A percentile compares a stretch with the other conserved stretches of the same genome.
phyloP scores from a whole-genome alignment of 2,113 vertebrate genomes.

The Rhipidura dahli region DNA sequence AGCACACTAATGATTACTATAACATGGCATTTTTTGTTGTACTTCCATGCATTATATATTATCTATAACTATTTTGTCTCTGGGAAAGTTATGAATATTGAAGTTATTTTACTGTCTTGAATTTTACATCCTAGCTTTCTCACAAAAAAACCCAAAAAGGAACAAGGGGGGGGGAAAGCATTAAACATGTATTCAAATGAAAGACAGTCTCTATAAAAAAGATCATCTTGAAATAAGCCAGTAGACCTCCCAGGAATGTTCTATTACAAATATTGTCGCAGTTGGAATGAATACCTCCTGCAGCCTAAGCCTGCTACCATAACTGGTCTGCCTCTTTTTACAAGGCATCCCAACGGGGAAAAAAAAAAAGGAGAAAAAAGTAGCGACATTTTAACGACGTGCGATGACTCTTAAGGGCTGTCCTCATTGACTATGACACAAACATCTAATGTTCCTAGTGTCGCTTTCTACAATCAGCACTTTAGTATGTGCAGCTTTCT shows the following conservation, averaged over 20 bases:
- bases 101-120: not conserved
- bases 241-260: constrained; percentile 16
- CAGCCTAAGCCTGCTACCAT: not conserved
- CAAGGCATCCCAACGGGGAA: not conserved
- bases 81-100: not conserved
- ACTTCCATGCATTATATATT: not conserved
- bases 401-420: not conserved
- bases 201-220: not conserved
- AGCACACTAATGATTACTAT: not conserved
- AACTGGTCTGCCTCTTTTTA: constrained; percentile 18
- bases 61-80: not conserved
- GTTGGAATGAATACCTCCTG: constrained; percentile 1
- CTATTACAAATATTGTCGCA: not conserved
- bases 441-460: not conserved
- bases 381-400: not conserved
- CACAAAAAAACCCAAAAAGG: not conserved
- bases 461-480: not conserved
- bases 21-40: not conserved
- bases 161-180: not conserved
- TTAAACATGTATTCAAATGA: not conserved
- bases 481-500: not conserved
- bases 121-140: not conserved
- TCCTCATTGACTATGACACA: not conserved
- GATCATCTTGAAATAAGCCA: constrained; percentile 26
- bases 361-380: not conserved